phyloP scores from a whole-genome alignment of 2,888 invertebrate species.

The Oconnorella tubifera region DNA sequence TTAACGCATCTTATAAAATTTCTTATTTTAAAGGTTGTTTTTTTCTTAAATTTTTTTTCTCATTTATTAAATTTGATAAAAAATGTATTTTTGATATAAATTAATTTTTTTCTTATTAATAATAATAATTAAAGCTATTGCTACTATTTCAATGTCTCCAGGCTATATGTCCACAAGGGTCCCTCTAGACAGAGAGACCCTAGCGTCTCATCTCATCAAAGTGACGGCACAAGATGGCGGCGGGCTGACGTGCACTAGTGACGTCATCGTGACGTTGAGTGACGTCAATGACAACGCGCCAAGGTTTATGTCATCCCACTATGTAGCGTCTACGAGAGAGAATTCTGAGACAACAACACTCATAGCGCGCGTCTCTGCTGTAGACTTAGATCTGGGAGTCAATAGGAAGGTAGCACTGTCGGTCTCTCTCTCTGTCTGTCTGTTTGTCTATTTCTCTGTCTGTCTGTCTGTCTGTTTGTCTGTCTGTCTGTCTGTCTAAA shows the following conservation, averaged over 20 bases:
- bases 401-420: constrained; percentile 3
- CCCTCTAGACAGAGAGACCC: constrained; percentile 47
- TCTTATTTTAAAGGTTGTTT: too few relatives aligned
- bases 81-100: too few relatives aligned
- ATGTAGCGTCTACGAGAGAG: constrained; percentile 71
- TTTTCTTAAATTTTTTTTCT: too few relatives aligned
- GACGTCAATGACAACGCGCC: constrained; percentile 52
- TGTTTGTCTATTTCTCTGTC: too few relatives aligned
- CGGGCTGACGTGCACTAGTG: constrained; percentile 38
- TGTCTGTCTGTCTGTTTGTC: too few relatives aligned
- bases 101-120: too few relatives aligned
- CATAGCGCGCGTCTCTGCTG: constrained; percentile 59
- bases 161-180: constrained; percentile 24
- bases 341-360: constrained; percentile 78
- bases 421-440: too few relatives aligned
- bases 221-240: constrained; percentile 40
- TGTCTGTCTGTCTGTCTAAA: too few relatives aligned
- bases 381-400: constrained; percentile 61
- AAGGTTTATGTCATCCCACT: constrained; percentile 37
- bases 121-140: too few relatives aligned
- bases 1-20: too few relatives aligned
- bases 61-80: too few relatives aligned
- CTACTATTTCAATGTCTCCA: too few relatives aligned
- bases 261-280: constrained; percentile 42
- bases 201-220: constrained; percentile 58